Percentiles rank a stretch among this genome's conserved stretches.
These are phyloP conservation scores for pig (Sus scrofa) DNA, from an alignment of 2,113 vertebrate species.

Conservation along the genomic window T2T-Sscrofa CM000826.6:118150501-118151000, in stretches of 20 bases:
- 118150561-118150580: neutral
- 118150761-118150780: neutral
- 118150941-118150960: slow-evolving; percentile 93
- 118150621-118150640: neutral
- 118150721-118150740: too few species aligned
- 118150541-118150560: neutral
- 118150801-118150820: neutral
- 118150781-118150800: neutral
- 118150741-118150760: too few species aligned
- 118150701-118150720: too few species aligned
- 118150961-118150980: slow-evolving; percentile 96
- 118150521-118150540: neutral
- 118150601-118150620: neutral
- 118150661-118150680: too few species aligned
- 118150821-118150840: slow-evolving; percentile 38
- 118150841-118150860: slow-evolving; percentile 35
- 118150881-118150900: slow-evolving; percentile 46
- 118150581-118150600: neutral
- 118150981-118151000: slow-evolving; percentile 90
- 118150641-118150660: neutral
- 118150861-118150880: neutral
- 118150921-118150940: slow-evolving; percentile 91
- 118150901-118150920: slow-evolving; percentile 96
- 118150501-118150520: neutral
- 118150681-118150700: too few species aligned